These are phyloP conservation scores for Flabesymbios commensalis DNA, from an alignment of 2,888 invertebrate genomes.

Conservation along the genomic window DNA sequence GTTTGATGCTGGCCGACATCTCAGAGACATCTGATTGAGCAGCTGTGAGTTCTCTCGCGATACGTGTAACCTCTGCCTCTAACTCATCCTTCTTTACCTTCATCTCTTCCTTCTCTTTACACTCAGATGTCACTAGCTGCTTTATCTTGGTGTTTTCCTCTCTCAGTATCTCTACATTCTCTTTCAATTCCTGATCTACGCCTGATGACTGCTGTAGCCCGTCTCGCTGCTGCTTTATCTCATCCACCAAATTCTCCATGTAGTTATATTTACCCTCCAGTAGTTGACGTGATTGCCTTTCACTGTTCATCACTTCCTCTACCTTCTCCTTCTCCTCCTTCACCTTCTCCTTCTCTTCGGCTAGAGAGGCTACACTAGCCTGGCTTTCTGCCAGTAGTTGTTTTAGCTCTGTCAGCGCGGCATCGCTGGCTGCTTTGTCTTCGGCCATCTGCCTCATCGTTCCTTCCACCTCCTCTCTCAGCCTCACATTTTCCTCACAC, in stretches of 20 bases:
- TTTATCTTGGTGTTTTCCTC: background rate
- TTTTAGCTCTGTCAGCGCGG: constrained; percentile 1
- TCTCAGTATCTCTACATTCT: background rate
- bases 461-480: too few relatives aligned
- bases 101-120: background rate
- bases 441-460: too few relatives aligned
- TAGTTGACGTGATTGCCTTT: background rate
- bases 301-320: background rate
- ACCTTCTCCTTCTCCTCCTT: background rate
- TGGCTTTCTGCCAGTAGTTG: background rate
- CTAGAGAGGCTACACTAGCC: background rate
- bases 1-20: too few relatives aligned
- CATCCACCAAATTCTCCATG: background rate
- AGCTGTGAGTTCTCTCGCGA: too few relatives aligned
- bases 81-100: background rate
- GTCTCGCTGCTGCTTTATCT: background rate
- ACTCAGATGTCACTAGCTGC: background rate
- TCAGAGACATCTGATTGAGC: too few relatives aligned
- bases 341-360: constrained; percentile 1
- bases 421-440: constrained; percentile 6
- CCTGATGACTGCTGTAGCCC: background rate
- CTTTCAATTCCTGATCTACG: background rate
- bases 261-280: background rate
- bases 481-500: too few relatives aligned
- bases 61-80: background rate